Evolutionary conservation across 2,113 vertebrate species (phyloP), one percentile per base, ranked within the genome.

Genomic region (Danionella cerebrum): DNA sequence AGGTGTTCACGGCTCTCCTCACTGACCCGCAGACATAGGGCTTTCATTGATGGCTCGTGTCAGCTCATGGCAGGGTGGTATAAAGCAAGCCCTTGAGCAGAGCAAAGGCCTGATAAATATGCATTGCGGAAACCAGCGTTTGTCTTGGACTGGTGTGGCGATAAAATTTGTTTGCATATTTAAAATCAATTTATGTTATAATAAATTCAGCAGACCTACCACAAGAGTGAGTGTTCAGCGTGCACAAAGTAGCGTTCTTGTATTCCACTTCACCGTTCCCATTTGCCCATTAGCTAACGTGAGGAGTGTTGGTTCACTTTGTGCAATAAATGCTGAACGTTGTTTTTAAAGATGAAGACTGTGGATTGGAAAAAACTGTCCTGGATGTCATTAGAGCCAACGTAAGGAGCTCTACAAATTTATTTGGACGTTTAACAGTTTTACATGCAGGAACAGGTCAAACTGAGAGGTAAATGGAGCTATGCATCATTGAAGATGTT

Each of bases 131-230:
- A 67, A 54, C 65, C 41, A 57, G 50, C 71, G 81, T 85, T 85
- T 78, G 80, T 80, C 80, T 89, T 89, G 86, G 86, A 85, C 72
- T 55, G 76, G 67, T 19, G 59, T 2, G 12, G 70, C 65, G 83
- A 84, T 87, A 76, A 84, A 86, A 83, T 78, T 74, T 70, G 73
- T 81, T 79, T 65, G 75, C 75, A 65, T 78, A 71, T 81, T 85
- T 85, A 84, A 87, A 85, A 87, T 85, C 82, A 85, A 83, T 87
- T 82, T 83, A 80, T 82, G 78, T 80, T 69, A 69, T 83, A 86
- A 87, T 85, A 86, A 82, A 82, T 85, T 83, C 78, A 80, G 62
- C 48, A 69, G 84, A 86, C 85, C 83, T 76, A 86, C 88, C 83
- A 60, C 84, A 84, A 84, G 78, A 77, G 72, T 73, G 42, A 81